A percentile compares a stretch with the other conserved stretches of the same genome.
Evolutionary conservation across 2,888 invertebrate genomes (phyloP).

Genomic region (Drosophila borborema): DNA sequence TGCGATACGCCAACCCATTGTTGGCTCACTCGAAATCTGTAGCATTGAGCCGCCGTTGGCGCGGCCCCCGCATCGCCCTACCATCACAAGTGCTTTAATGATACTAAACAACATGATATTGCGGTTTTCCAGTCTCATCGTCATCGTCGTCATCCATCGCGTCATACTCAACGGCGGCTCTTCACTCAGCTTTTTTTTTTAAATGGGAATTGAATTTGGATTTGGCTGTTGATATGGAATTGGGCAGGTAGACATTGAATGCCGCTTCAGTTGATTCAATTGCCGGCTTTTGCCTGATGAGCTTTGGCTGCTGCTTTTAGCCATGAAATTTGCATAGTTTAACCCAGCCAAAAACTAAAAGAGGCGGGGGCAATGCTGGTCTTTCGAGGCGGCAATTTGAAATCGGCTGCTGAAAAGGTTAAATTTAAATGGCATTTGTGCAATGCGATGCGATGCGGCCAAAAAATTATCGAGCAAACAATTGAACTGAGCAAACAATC

Average conservation of each 20-base stretch:
- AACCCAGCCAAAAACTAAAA: neutral
- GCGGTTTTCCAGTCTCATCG: slow-evolving; percentile 54
- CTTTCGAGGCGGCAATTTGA: slow-evolving; percentile 47
- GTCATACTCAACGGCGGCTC: slow-evolving; percentile 28
- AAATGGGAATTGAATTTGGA: slow-evolving; percentile 51
- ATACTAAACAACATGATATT: slow-evolving; percentile 69
- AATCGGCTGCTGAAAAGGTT: slow-evolving; percentile 64
- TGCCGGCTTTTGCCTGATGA: slow-evolving; percentile 57
- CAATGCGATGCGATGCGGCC: slow-evolving; percentile 70
- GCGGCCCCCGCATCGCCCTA: neutral
- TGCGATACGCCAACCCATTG: slow-evolving; percentile 49
- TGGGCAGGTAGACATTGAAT: slow-evolving; percentile 74
- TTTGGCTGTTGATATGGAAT: slow-evolving; percentile 20
- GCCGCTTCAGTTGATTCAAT: slow-evolving; percentile 57
- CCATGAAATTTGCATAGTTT: slow-evolving; percentile 77
- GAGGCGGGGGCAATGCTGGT: neutral
- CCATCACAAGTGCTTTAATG: slow-evolving; percentile 57
- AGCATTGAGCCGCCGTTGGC: slow-evolving; percentile 47
- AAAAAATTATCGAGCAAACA: slow-evolving; percentile 60
- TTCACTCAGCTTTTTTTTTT: slow-evolving; percentile 18
- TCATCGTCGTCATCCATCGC: slow-evolving; percentile 36
- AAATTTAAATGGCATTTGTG: slow-evolving; percentile 78
- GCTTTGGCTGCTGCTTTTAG: slow-evolving; percentile 55
- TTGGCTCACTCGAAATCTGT: slow-evolving; percentile 64
- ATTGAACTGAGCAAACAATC: slow-evolving; percentile 65